phyloP scores from a whole-genome alignment of 2,797 vertebrate species.

The Sphaeramia orbicularis region DNA sequence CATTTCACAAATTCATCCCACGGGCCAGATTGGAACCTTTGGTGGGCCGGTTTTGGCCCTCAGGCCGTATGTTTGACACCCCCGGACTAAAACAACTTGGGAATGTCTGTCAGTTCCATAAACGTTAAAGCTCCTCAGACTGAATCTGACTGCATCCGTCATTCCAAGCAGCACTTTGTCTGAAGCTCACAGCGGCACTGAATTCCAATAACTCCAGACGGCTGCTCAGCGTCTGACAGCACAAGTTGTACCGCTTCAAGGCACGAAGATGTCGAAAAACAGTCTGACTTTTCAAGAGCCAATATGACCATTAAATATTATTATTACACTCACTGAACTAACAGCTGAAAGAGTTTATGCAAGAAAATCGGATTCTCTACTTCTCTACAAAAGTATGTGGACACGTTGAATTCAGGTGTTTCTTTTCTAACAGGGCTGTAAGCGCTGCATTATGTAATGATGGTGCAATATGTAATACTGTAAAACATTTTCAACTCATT shows the following conservation, averaged over 20 bases:
- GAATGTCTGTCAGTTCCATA: slow-evolving; percentile 41
- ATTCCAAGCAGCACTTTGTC: slow-evolving; percentile 44
- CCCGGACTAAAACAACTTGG: slow-evolving; percentile 12
- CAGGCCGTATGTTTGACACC: too few relatives aligned
- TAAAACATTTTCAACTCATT: too few relatives aligned
- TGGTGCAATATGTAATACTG: too few relatives aligned
- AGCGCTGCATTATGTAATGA: too few relatives aligned
- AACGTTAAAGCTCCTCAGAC: slow-evolving; percentile 39
- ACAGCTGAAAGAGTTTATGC: background rate
- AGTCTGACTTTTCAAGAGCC: slow-evolving; percentile 28
- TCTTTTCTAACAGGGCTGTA: too few relatives aligned
- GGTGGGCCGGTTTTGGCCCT: too few relatives aligned
- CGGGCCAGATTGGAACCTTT: too few relatives aligned
- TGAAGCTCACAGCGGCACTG: slow-evolving; percentile 50
- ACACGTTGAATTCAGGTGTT: too few relatives aligned
- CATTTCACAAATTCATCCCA: too few relatives aligned
- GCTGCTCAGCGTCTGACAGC: slow-evolving; percentile 41
- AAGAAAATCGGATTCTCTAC: background rate
- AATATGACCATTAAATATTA: slow-evolving; percentile 37
- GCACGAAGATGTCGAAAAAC: slow-evolving; percentile 50
- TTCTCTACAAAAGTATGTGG: too few relatives aligned
- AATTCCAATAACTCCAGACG: slow-evolving; percentile 58
- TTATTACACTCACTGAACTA: slow-evolving; percentile 7
- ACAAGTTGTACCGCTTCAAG: slow-evolving; percentile 37
- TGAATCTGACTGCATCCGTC: slow-evolving; percentile 40